Evolutionary conservation across 2,797 vertebrate genomes (phyloP).

Genomic region (Pagetopsis macropterus): DNA sequence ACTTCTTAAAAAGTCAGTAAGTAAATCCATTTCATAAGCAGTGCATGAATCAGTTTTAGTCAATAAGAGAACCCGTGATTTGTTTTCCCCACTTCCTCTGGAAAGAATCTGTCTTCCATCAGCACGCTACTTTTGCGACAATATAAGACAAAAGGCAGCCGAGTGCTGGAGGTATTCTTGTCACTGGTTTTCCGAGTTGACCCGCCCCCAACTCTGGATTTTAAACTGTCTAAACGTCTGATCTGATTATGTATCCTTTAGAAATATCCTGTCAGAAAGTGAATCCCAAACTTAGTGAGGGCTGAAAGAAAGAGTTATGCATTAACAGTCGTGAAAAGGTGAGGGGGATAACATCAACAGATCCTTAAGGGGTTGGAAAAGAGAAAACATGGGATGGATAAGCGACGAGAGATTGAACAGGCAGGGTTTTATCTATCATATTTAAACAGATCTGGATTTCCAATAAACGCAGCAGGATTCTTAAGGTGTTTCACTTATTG

Average conservation of each 20-base stretch:
- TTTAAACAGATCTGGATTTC: conserved; percentile 28
- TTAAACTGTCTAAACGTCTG: not conserved
- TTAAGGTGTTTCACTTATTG: conserved; percentile 7
- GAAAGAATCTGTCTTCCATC: conserved; percentile 21
- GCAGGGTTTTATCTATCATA: not conserved
- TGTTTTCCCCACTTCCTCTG: conserved; percentile 6
- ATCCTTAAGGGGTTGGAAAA: not conserved
- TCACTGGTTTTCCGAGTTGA: not conserved
- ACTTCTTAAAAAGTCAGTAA: not conserved
- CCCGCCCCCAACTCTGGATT: not conserved
- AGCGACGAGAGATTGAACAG: not conserved
- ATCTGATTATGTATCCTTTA: not conserved
- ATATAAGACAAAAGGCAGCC: conserved; percentile 4
- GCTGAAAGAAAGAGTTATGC: not conserved
- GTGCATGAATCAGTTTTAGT: not conserved
- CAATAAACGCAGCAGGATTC: not conserved
- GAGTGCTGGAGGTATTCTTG: not conserved
- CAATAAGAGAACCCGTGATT: not conserved
- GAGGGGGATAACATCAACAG: not conserved
- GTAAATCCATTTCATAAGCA: not conserved
- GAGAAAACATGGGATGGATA: not conserved
- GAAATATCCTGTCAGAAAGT: conserved; percentile 5
- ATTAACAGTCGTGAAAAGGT: not conserved
- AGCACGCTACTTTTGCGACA: conserved; percentile 12
- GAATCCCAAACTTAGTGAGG: not conserved